These are phyloP conservation scores for Ormyrus pomaceus DNA, from an alignment of 2,888 invertebrate species.

Conservation along the genomic window DNA sequence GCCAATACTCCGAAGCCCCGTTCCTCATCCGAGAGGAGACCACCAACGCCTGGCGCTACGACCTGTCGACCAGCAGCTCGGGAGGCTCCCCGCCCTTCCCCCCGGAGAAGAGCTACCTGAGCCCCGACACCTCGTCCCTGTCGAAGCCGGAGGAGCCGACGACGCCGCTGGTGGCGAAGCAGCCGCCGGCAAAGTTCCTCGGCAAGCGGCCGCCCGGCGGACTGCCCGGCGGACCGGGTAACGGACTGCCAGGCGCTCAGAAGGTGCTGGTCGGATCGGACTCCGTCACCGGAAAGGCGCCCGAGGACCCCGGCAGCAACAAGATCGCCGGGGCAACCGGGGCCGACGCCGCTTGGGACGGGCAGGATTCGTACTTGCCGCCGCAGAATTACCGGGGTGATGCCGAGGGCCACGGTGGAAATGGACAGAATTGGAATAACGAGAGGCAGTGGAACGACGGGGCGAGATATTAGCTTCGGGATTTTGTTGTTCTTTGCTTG, in stretches of 20 bases:
- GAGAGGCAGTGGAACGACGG: slow-evolving; percentile 6
- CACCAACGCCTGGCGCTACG: slow-evolving; percentile 8
- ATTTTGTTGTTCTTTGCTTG: not conserved
- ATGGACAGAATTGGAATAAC: slow-evolving; percentile 23
- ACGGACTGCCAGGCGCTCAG: slow-evolving; percentile 62
- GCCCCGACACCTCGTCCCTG: not conserved
- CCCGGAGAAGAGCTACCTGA: not conserved
- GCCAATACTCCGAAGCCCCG: not conserved
- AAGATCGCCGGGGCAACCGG: not conserved
- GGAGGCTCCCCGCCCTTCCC: slow-evolving; percentile 28
- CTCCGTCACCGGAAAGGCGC: slow-evolving; percentile 55
- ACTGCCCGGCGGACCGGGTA: slow-evolving; percentile 60
- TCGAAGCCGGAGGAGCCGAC: slow-evolving; percentile 24
- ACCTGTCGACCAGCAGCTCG: slow-evolving; percentile 26
- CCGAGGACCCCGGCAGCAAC: not conserved
- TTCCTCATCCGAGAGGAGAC: slow-evolving; percentile 42
- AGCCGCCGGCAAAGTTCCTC: slow-evolving; percentile 30
- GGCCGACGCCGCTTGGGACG: not conserved
- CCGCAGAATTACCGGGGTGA: not conserved
- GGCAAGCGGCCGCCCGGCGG: slow-evolving; percentile 60
- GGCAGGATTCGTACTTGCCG: not conserved
- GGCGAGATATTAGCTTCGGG: not conserved
- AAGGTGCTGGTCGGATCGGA: slow-evolving; percentile 61
- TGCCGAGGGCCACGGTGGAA: not conserved
- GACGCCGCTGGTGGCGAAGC: not conserved